phyloP scores from a whole-genome alignment of 2,113 vertebrate genomes.

The Leptodactylus fuscus region DNA sequence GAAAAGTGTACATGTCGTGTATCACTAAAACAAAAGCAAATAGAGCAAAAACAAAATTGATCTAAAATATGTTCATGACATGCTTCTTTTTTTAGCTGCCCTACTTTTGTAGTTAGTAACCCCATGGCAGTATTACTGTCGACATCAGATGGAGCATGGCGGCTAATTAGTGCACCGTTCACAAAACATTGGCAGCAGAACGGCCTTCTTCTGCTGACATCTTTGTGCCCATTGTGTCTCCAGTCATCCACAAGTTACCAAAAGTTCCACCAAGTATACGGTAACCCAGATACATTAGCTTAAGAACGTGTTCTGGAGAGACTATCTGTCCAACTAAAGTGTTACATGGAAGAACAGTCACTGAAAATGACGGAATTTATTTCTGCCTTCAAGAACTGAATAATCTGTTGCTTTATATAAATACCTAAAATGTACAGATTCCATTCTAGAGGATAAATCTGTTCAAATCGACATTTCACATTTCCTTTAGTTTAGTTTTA shows the following conservation, averaged over 20 bases:
- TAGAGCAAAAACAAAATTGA: slow-evolving; percentile 38
- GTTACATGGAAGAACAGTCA: not conserved
- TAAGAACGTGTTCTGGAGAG: not conserved
- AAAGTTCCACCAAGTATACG: not conserved
- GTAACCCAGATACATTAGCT: not conserved
- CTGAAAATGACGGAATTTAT: not conserved
- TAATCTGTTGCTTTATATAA: not conserved
- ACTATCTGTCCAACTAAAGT: not conserved
- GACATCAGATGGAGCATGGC: slow-evolving; percentile 44
- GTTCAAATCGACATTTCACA: too few species aligned
- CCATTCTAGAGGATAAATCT: not conserved
- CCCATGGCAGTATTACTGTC: slow-evolving; percentile 55
- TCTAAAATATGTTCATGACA: slow-evolving; percentile 33
- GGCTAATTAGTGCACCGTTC: slow-evolving; percentile 44
- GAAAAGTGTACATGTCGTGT: not conserved
- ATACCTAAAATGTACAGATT: not conserved
- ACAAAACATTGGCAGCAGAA: slow-evolving; percentile 35
- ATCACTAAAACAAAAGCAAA: not conserved
- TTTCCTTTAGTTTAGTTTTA: too few species aligned
- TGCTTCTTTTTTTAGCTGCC: slow-evolving; percentile 53
- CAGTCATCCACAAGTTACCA: not conserved
- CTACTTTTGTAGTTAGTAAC: slow-evolving; percentile 50
- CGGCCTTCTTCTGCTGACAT: slow-evolving; percentile 12
- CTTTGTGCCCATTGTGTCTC: not conserved
- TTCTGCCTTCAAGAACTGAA: not conserved